Percentiles rank a stretch among this genome's conserved stretches.
Conservation (phyloP, 2,888 invertebrate genomes). For the Cheilosia impressa region DNA sequence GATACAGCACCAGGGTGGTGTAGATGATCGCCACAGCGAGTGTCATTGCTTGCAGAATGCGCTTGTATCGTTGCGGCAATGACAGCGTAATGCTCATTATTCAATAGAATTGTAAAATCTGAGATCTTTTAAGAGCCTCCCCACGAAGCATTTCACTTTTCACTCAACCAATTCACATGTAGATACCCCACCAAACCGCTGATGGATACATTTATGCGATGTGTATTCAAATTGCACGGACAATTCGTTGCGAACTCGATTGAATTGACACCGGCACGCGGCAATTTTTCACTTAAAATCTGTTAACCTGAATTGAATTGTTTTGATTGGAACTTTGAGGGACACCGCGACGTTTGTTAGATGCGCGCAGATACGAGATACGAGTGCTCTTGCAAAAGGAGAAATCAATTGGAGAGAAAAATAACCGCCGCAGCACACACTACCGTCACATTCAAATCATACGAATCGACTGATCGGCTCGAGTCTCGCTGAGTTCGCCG, state of each 20-base stretch:
- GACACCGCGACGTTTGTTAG: conserved; percentile 29
- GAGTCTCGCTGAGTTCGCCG: conserved; percentile 64
- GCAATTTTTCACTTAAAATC: conserved; percentile 60
- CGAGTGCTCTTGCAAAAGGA: conserved; percentile 15
- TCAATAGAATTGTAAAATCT: conserved; percentile 60
- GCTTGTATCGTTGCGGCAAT: conserved; percentile 84
- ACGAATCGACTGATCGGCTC: conserved; percentile 73
- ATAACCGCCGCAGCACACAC: conserved; percentile 40
- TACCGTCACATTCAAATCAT: conserved; percentile 52
- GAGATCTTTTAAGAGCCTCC: conserved; percentile 51
- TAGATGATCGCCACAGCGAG: conserved; percentile 83
- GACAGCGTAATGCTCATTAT: conserved; percentile 84
- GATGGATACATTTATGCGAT: not conserved
- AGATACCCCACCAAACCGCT: conserved; percentile 25
- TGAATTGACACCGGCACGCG: conserved; percentile 42
- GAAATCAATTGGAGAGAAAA: conserved; percentile 1
- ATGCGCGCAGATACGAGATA: conserved; percentile 22
- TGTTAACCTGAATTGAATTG: conserved; percentile 59
- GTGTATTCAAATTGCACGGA: not conserved
- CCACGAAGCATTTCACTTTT: conserved; percentile 70
- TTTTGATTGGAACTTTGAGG: conserved; percentile 30
- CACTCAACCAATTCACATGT: conserved; percentile 51
- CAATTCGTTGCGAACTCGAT: conserved; percentile 6
- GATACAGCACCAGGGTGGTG: conserved; percentile 83
- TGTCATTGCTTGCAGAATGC: conserved; percentile 84